These are phyloP conservation scores for Nothoprocta pentlandii DNA, from an alignment of 2,113 vertebrate genomes.

Conservation along the genomic window DNA sequence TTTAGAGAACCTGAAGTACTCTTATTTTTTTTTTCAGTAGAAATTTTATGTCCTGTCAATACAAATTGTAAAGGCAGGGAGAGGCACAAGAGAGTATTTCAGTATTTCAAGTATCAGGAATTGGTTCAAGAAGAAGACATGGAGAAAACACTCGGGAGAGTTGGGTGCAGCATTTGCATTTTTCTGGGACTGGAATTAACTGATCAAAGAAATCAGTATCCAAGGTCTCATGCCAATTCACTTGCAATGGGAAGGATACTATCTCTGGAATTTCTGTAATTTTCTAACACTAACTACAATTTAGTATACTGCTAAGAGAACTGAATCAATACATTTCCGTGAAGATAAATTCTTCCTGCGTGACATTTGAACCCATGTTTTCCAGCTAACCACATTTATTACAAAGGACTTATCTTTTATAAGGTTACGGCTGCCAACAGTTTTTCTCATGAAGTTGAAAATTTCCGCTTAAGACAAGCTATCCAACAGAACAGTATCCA, in stretches of 20 bases:
- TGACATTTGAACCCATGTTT: not conserved
- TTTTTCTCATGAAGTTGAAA: not conserved
- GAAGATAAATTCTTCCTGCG: not conserved
- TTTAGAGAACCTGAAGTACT: not conserved
- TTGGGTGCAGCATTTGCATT: not conserved
- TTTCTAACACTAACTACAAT: not conserved
- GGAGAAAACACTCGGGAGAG: not conserved
- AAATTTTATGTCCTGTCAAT: not conserved
- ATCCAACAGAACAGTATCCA: not conserved
- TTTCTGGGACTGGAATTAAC: not conserved
- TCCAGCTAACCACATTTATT: not conserved
- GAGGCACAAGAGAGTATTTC: not conserved
- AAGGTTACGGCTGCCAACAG: slow-evolving; percentile 15
- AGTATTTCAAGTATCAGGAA: too few species aligned
- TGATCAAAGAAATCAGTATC: not conserved
- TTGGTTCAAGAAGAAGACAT: not conserved
- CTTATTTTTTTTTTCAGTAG: not conserved
- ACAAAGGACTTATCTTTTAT: not conserved
- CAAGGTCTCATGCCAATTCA: not conserved
- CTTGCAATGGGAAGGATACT: not conserved
- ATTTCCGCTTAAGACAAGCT: not conserved
- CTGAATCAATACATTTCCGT: not conserved
- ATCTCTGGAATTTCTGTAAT: not conserved
- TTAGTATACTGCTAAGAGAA: not conserved
- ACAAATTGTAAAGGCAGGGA: not conserved